Percentiles rank a stretch among this genome's conserved stretches.
Conservation (phyloP, 2,888 invertebrate genomes). For the Clanis bilineata region DNA sequence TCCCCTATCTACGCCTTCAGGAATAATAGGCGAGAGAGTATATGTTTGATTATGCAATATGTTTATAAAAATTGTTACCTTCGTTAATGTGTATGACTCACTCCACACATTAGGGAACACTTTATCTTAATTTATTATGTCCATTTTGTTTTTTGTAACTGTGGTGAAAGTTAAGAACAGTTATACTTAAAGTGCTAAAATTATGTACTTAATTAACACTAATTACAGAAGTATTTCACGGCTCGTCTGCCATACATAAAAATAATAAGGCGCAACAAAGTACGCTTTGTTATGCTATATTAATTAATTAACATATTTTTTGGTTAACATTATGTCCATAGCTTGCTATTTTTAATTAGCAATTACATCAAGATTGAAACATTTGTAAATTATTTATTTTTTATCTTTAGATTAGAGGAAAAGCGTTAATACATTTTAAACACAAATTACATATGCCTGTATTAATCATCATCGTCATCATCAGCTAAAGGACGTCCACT, state of each 20-base stretch:
- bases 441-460: too few relatives aligned
- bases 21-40: too few relatives aligned
- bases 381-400: not conserved
- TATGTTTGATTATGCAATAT: too few relatives aligned
- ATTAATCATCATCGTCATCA: too few relatives aligned
- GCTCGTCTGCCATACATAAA: not conserved
- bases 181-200: not conserved
- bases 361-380: not conserved
- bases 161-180: constrained; percentile 5
- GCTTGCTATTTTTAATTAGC: not conserved
- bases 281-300: constrained; percentile 2
- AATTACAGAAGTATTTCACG: constrained; percentile 10
- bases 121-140: not conserved
- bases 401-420: not conserved
- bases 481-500: too few relatives aligned
- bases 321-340: not conserved
- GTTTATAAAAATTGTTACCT: not conserved
- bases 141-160: not conserved
- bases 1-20: too few relatives aligned
- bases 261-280: constrained; percentile 7
- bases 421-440: too few relatives aligned
- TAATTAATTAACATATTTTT: constrained; percentile 2
- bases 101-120: not conserved
- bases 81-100: not conserved
- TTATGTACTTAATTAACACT: not conserved